These are phyloP conservation scores for Nemotelus pantherinus DNA, from an alignment of 2,888 invertebrate species.

Conservation along the genomic window DNA sequence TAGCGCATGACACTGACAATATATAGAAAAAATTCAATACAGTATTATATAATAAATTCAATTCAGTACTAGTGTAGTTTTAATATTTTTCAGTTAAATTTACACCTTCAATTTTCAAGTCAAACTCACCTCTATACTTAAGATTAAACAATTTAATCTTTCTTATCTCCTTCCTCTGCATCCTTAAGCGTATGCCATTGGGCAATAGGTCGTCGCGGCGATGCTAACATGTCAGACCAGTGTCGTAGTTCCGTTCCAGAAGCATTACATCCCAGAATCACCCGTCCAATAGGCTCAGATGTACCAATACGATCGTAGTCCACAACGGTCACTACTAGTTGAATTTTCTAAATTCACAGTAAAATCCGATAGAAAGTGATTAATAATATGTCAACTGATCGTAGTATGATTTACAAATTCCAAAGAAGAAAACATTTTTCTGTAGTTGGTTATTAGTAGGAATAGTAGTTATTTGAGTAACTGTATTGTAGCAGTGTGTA, in stretches of 20 bases:
- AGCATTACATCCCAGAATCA: conserved; percentile 96
- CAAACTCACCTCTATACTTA: conserved; percentile 37
- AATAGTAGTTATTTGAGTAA: not conserved
- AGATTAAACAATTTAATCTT: conserved; percentile 49
- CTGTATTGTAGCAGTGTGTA: conserved; percentile 2
- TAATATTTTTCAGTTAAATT: too few relatives aligned
- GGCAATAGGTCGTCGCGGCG: conserved; percentile 97
- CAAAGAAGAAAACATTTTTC: not conserved
- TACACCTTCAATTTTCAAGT: too few relatives aligned
- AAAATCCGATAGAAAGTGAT: conserved; percentile 21
- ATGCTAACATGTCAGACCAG: conserved; percentile 99
- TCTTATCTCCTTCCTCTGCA: conserved; percentile 78
- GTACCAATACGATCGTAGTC: conserved; percentile 99
- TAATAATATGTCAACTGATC: not conserved
- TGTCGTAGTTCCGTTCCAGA: conserved; percentile 98
- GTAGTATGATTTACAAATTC: not conserved
- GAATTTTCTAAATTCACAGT: conserved; percentile 84
- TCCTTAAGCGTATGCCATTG: conserved; percentile 99
- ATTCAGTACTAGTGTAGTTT: too few relatives aligned
- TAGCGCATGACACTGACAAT: too few relatives aligned
- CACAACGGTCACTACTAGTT: conserved; percentile 98
- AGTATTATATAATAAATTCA: too few relatives aligned
- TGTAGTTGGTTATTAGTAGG: not conserved
- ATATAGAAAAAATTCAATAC: too few relatives aligned
- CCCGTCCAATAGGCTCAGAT: conserved; percentile 98